Conservation (phyloP, 2,888 invertebrate species). For the Molorchus minor region DNA sequence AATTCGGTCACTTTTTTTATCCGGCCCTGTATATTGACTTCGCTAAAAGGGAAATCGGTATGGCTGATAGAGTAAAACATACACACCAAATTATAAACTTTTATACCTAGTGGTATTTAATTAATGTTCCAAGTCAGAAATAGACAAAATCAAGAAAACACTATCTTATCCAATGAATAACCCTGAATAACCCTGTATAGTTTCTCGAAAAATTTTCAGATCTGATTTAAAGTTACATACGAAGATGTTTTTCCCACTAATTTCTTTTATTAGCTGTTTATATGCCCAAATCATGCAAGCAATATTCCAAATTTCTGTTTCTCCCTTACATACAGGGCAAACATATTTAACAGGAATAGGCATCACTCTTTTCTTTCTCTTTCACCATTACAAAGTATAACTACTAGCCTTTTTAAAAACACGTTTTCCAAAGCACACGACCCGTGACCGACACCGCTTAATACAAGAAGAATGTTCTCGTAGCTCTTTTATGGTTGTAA, state of each 20-base stretch:
- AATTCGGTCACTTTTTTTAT: no score
- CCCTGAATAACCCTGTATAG: no score
- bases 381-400: background rate
- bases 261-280: background rate
- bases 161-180: no score
- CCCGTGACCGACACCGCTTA: background rate
- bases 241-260: background rate
- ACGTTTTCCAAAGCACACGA: background rate
- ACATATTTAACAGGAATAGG: background rate
- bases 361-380: background rate
- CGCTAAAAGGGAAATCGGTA: no score
- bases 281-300: background rate
- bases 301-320: background rate
- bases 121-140: no score
- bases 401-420: background rate
- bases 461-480: background rate
- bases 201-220: background rate
- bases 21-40: no score
- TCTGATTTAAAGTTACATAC: background rate
- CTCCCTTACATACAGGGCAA: background rate
- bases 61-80: no score
- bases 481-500: background rate
- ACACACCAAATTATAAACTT: no score
- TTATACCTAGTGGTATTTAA: no score
- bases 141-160: no score